Conservation (phyloP, 1,140 invertebrate genomes). For the Campodea augens region DNA sequence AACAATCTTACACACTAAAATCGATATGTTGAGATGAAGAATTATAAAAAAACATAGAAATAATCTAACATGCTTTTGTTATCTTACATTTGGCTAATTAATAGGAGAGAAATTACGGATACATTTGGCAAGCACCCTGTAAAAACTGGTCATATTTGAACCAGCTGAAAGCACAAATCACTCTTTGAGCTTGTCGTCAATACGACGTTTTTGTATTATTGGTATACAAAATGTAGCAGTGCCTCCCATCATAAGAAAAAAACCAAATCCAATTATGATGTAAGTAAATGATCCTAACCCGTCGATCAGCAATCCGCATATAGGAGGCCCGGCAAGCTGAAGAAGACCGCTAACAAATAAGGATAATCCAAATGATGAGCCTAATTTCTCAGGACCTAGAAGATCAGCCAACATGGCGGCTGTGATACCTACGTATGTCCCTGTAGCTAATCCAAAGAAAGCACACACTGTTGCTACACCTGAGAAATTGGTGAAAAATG, state of each 20-base stretch:
- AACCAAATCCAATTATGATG: constrained; percentile 12
- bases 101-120: too few relatives aligned
- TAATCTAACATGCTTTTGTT: too few relatives aligned
- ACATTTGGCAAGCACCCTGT: too few relatives aligned
- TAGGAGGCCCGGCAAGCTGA: constrained; percentile 55
- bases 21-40: too few relatives aligned
- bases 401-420: constrained; percentile 70
- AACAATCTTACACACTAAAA: too few relatives aligned
- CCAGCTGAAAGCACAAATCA: too few relatives aligned
- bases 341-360: constrained; percentile 62
- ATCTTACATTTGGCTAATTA: too few relatives aligned
- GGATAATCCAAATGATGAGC: constrained; percentile 65
- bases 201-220: neutral
- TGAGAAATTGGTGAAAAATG: constrained; percentile 31
- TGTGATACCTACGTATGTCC: constrained; percentile 67
- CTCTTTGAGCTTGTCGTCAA: too few relatives aligned
- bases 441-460: constrained; percentile 56
- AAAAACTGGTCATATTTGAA: too few relatives aligned
- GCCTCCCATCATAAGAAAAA: constrained; percentile 13
- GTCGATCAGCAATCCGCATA: constrained; percentile 48
- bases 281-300: constrained; percentile 14
- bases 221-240: constrained; percentile 12
- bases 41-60: too few relatives aligned
- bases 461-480: constrained; percentile 44
- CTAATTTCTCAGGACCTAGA: constrained; percentile 57